phyloP scores from a whole-genome alignment of 2,113 vertebrate species.

The Thomomys bottae region DNA sequence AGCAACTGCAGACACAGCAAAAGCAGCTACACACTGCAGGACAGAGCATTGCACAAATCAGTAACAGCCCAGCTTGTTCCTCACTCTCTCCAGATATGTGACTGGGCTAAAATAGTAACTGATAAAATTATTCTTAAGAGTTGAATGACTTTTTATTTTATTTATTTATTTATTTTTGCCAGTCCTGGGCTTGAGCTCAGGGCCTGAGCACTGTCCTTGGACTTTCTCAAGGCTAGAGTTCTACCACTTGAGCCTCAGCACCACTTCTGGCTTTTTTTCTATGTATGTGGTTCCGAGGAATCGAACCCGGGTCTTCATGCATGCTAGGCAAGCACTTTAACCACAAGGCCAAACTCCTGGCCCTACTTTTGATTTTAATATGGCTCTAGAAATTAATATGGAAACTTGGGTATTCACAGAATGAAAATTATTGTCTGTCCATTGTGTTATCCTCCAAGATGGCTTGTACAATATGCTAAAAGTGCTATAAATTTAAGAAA shows the following conservation, averaged over 20 bases:
- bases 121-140: background rate
- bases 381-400: background rate
- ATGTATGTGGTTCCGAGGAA: no score
- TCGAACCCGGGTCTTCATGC: no score
- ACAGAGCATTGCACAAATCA: background rate
- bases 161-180: no score
- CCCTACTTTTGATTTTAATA: conserved; percentile 35
- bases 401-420: background rate
- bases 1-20: conserved; percentile 98
- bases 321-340: no score
- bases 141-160: conserved; percentile 37
- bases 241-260: no score
- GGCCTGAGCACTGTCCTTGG: no score
- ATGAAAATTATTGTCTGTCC: background rate
- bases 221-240: no score
- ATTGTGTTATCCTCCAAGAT: background rate
- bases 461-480: background rate
- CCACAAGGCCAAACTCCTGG: no score
- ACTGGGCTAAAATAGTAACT: background rate
- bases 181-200: no score
- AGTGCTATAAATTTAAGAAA: background rate
- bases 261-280: no score
- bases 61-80: background rate
- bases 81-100: background rate
- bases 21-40: conserved; percentile 94